Conservation (phyloP, 1,140 invertebrate genomes). For the Mizuhopecten yessoensis region DNA sequence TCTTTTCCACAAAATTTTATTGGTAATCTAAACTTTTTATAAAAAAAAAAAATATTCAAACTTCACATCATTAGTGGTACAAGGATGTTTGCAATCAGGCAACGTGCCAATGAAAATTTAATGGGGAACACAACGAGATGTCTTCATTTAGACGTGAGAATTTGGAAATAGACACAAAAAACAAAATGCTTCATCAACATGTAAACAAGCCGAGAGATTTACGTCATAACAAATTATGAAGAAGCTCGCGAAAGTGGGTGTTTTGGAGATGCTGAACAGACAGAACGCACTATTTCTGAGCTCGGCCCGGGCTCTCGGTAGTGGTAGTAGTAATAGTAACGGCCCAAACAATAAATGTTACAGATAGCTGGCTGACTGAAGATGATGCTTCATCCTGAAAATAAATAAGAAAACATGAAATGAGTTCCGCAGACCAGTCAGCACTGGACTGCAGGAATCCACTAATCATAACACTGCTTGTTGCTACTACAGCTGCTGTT, state of each 20-base stretch:
- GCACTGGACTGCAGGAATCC: background rate
- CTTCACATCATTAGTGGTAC: no score
- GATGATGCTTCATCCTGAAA: constrained; percentile 13
- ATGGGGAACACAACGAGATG: background rate
- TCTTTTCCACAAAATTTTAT: no score
- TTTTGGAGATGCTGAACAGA: background rate
- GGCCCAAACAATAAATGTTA: background rate
- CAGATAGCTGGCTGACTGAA: background rate
- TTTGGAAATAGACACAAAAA: background rate
- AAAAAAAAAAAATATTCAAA: no score
- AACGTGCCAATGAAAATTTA: constrained; percentile 12
- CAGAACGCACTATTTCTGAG: background rate
- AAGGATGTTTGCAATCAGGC: background rate
- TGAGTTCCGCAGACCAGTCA: background rate
- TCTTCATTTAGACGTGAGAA: background rate
- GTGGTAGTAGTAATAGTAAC: background rate
- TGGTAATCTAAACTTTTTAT: no score
- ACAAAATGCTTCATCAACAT: background rate
- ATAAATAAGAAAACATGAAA: constrained; percentile 31
- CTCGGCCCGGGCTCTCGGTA: background rate
- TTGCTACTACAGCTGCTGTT: background rate
- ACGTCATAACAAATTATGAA: background rate
- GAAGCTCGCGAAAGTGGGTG: background rate
- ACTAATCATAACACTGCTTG: background rate
- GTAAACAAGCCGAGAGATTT: background rate